A percentile compares a stretch with the other conserved stretches of the same genome.
Evolutionary conservation across 2,113 vertebrate species (phyloP).

Genomic region (Anseranas semipalmata): DNA sequence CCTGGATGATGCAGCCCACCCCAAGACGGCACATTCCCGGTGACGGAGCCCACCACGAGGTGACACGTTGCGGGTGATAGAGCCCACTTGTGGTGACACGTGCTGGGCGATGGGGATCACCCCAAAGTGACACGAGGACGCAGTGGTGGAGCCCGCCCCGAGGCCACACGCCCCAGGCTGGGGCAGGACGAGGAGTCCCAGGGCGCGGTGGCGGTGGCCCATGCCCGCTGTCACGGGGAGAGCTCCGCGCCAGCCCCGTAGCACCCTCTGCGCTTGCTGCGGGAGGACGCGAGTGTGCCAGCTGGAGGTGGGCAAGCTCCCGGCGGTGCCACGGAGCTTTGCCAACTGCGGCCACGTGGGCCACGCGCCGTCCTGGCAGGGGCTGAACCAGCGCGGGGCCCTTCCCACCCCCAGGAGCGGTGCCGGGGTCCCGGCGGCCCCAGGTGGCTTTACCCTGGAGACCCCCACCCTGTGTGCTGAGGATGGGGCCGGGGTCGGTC

Average conservation of each 20-base stretch:
- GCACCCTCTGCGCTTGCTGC: neutral
- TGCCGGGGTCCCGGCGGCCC: neutral
- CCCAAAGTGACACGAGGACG: neutral
- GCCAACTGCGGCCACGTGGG: neutral
- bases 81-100: no score
- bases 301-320: neutral
- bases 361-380: rapidly evolving
- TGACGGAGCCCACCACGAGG: neutral
- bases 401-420: neutral
- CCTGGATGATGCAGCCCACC: neutral
- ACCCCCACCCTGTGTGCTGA: no score
- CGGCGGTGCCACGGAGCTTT: rapidly evolving
- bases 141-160: neutral
- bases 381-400: rapidly evolving
- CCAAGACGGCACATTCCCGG: neutral
- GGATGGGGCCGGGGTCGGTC: neutral
- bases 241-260: neutral
- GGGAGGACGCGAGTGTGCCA: no score
- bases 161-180: neutral
- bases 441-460: neutral
- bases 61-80: neutral
- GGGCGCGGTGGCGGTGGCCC: neutral
- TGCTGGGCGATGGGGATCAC: neutral
- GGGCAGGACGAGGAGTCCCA: neutral
- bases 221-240: neutral